Conservation (phyloP, 2,888 invertebrate genomes). For the Nymphalis c-album region DNA sequence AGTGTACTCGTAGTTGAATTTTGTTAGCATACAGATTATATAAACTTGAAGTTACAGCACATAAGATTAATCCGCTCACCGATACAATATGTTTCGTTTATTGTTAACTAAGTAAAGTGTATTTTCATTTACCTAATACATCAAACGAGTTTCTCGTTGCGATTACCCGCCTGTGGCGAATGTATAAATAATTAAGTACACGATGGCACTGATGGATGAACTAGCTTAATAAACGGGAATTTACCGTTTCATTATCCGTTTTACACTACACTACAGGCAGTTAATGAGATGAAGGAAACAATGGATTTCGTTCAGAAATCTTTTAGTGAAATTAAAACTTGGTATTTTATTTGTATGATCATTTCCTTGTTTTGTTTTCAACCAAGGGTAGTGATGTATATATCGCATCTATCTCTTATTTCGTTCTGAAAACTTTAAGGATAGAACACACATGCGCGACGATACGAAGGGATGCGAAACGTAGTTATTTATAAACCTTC, state of each 20-base stretch:
- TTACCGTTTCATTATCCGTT: constrained; percentile 31
- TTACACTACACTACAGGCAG: constrained; percentile 20
- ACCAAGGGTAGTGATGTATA: no score
- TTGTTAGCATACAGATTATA: background rate
- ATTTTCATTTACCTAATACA: constrained; percentile 35
- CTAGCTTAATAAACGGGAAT: constrained; percentile 41
- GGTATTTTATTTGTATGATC: background rate
- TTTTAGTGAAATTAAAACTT: constrained; percentile 7
- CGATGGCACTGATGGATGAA: constrained; percentile 64
- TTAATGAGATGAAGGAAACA: constrained; percentile 20
- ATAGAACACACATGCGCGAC: no score
- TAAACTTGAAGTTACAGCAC: background rate
- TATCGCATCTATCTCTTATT: no score
- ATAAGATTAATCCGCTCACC: background rate
- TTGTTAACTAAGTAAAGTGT: constrained; percentile 14
- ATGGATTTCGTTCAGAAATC: constrained; percentile 3
- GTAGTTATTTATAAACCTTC: no score
- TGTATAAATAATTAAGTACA: constrained; percentile 64
- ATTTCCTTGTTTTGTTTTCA: no score
- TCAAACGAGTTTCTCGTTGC: constrained; percentile 33
- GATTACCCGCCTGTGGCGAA: constrained; percentile 52
- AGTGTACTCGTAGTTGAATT: no score
- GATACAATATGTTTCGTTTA: constrained; percentile 1
- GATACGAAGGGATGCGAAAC: no score
- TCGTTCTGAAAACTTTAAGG: no score